Evolutionary conservation across 2,113 vertebrate genomes (phyloP).

Genomic region (Proteles cristata): DNA sequence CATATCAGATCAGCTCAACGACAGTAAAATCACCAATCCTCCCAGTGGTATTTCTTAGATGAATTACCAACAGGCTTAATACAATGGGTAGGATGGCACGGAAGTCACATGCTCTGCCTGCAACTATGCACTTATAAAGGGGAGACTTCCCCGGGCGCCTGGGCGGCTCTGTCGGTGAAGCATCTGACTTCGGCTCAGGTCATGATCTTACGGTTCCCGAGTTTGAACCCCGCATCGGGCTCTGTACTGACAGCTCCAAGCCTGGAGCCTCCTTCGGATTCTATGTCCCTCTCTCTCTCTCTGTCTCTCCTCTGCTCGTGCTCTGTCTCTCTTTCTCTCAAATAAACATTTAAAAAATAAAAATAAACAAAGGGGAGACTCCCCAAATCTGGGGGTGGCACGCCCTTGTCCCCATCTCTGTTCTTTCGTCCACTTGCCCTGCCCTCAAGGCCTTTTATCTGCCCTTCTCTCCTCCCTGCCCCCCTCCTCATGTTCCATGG

Average conservation of each 20-base stretch:
- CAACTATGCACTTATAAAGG: background rate
- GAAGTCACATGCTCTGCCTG: background rate
- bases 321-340: too few species aligned
- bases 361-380: background rate
- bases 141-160: background rate
- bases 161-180: too few species aligned
- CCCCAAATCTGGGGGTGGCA: background rate
- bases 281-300: too few species aligned
- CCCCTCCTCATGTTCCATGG: background rate
- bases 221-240: too few species aligned
- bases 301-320: too few species aligned
- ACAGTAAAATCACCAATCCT: background rate
- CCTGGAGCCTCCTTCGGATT: too few species aligned
- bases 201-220: too few species aligned
- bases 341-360: too few species aligned
- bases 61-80: background rate
- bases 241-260: too few species aligned
- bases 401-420: background rate
- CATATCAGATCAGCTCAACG: background rate
- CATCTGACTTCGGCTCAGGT: too few species aligned
- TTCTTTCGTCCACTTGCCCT: background rate
- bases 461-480: background rate
- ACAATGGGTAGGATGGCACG: background rate
- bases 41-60: background rate
- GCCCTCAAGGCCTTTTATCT: background rate